Evolutionary conservation across 1,140 invertebrate species (phyloP).

Genomic region (Aphaenogaster floridana): DNA sequence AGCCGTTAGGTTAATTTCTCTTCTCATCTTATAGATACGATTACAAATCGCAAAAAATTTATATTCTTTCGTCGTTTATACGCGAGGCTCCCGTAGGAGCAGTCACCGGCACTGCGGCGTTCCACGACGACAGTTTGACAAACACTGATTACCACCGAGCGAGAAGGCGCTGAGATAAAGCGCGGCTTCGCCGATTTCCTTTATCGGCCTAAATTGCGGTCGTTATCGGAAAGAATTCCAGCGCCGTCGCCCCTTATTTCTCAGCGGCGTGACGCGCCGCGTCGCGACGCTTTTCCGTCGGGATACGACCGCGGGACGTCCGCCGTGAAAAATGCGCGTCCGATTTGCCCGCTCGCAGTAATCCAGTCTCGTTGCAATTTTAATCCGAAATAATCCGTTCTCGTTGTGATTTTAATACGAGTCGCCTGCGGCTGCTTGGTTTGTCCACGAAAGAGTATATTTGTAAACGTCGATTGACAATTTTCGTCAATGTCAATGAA

Average conservation of each 20-base stretch:
- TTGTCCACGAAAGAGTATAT: slow-evolving; percentile 9
- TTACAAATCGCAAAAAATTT: slow-evolving; percentile 29
- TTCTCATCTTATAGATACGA: neutral
- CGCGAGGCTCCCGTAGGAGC: slow-evolving; percentile 12
- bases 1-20: neutral
- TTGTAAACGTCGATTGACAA: slow-evolving; percentile 41
- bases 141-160: slow-evolving; percentile 77
- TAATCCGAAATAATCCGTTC: slow-evolving; percentile 41
- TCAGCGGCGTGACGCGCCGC: neutral
- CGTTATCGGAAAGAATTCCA: slow-evolving; percentile 78
- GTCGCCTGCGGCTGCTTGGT: slow-evolving; percentile 15
- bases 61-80: slow-evolving; percentile 17
- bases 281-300: slow-evolving; percentile 29
- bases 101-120: slow-evolving; percentile 18
- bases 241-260: slow-evolving; percentile 47
- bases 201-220: slow-evolving; percentile 82
- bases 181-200: slow-evolving; percentile 78
- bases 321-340: slow-evolving; percentile 45
- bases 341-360: slow-evolving; percentile 9
- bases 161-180: slow-evolving; percentile 54
- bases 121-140: slow-evolving; percentile 75
- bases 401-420: slow-evolving; percentile 42
- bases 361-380: slow-evolving; percentile 34
- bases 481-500: slow-evolving; percentile 33
- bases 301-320: slow-evolving; percentile 11